Conservation (phyloP, 2,888 invertebrate species). For the Hypsopygia costalis region DNA sequence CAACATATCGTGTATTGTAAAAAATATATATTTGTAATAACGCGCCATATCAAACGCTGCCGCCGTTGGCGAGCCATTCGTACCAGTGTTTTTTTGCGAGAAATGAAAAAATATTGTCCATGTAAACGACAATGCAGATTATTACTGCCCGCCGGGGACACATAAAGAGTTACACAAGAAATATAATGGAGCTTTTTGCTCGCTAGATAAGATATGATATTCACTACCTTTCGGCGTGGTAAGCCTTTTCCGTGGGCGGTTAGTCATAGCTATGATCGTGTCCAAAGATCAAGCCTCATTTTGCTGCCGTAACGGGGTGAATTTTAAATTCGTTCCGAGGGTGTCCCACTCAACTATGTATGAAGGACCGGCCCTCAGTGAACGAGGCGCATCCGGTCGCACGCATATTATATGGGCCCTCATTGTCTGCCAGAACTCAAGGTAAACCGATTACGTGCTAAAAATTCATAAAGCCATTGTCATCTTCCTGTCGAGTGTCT, state of each 20-base stretch:
- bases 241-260: conserved; percentile 8
- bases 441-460: conserved; percentile 70
- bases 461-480: conserved; percentile 70
- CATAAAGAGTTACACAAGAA: conserved; percentile 56
- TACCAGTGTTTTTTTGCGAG: conserved; percentile 52
- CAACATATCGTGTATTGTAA: conserved; percentile 38
- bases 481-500: conserved; percentile 46
- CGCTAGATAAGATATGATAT: conserved; percentile 33
- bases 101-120: conserved; percentile 63
- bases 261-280: conserved; percentile 48
- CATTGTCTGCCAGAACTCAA: conserved; percentile 59
- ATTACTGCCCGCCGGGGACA: conserved; percentile 60
- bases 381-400: conserved; percentile 55
- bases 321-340: conserved; percentile 65
- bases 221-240: conserved; percentile 13
- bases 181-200: conserved; percentile 42
- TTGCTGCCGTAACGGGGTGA: conserved; percentile 61
- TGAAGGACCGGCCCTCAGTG: conserved; percentile 53
- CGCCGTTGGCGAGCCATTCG: conserved; percentile 45
- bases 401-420: conserved; percentile 58
- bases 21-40: conserved; percentile 46
- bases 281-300: conserved; percentile 57
- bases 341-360: conserved; percentile 69
- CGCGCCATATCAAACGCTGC: conserved; percentile 47
- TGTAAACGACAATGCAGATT: conserved; percentile 69